Base-by-base conservation (phyloP, 2,888 invertebrate genomes). In the Caenorhabditis imperialis region DNA sequence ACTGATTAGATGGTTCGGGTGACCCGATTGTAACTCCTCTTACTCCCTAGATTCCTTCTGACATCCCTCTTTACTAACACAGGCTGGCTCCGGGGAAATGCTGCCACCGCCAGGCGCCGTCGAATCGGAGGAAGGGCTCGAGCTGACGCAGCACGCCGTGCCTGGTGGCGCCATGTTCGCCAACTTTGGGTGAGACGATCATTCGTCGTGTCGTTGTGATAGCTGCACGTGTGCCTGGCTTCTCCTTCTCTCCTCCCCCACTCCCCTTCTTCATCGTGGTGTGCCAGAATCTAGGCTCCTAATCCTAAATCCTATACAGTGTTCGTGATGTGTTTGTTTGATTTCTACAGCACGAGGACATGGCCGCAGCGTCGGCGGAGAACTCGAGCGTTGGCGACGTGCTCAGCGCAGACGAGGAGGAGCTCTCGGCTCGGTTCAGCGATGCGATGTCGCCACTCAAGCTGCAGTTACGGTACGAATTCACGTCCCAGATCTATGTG, bases 151-250 rank as follows among this genome's bases (percentile, higher is more conserved):
- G 38, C 55, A 62, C 20, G 45, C 44, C 12, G 58, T 57, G 14
- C 54, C 75, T 6, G 78, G 77, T n/a, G 78, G 80, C 27, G 45
- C 80, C 27, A 77, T 82, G 79, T 84, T 84, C 53, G 77, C 80
- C 63, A 82, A 84, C 62, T 84, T 84, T 71, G 82, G 82, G 81
- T 82, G 69, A 77, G 77, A 61, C 30, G 22, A 18, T 27, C 14
- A 23, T 55, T 22, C 55, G 55, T 18, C 23, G 45, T 47, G 71
- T 58, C 44, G 57, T 60, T 69, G 47, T 20, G 40, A 18, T 45
- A 38, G 27, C 33, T n/a, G 63, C 63, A 63, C 45, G 67, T 20
- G 35, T 53, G 40, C 37, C 48, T 47, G 33, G 3, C 25, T 23
- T 10, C 22, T 30, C 44, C 10, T 16, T 25, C 35, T 20, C 3